Percentiles rank a stretch among this genome's conserved stretches.
phyloP scores from a whole-genome alignment of 2,797 vertebrate genomes.

The Thamnophis elegans region DNA sequence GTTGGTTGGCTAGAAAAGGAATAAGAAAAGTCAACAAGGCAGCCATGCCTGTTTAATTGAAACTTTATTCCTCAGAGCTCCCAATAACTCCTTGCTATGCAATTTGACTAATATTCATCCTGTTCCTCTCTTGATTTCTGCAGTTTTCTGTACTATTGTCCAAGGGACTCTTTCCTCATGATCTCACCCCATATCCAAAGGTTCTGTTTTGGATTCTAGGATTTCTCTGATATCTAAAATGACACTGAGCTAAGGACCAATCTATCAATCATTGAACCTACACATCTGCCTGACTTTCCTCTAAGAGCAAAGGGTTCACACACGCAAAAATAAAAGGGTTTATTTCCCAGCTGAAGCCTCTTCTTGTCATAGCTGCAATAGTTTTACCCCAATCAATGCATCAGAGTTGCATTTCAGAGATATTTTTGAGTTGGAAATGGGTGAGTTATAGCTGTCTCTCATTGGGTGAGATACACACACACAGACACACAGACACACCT shows the following conservation, averaged over 20 bases:
- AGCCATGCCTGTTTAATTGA: neutral
- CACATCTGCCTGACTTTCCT: neutral
- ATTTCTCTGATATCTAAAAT: neutral
- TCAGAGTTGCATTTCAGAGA: neutral
- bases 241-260: neutral
- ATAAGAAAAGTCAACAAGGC: neutral
- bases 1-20: neutral
- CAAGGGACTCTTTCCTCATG: neutral
- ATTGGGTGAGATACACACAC: neutral
- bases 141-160: neutral
- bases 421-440: neutral
- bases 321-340: neutral
- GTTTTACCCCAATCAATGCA: neutral
- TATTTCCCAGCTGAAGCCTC: neutral
- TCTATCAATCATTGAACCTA: neutral
- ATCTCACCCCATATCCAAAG: neutral
- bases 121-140: neutral
- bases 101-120: neutral
- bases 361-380: neutral
- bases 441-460: neutral
- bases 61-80: neutral
- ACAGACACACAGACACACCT: neutral
- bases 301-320: neutral
- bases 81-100: neutral
- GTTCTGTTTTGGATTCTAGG: neutral